Evolutionary conservation across 2,113 vertebrate species (phyloP), one percentile per base, ranked within the genome.

Genomic region (Notothenia rossii): DNA sequence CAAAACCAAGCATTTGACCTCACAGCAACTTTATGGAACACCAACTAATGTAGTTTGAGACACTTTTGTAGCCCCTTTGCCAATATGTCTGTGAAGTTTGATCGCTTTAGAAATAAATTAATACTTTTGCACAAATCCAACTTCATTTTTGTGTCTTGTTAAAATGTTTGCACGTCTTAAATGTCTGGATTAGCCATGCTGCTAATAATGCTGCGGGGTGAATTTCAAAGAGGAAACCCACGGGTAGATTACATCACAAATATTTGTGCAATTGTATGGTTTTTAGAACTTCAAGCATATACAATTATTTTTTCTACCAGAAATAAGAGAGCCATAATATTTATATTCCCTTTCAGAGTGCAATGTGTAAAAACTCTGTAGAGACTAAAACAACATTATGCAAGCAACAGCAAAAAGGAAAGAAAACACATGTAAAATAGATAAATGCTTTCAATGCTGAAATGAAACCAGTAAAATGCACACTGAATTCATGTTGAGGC

Each of bases 1-100:
- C 33, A 79, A 75, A 84, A 61, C 46, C 46, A 51, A 82, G 49
- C 64, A 51, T 51, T 25, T 61, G 56, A 82, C 61, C 68, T 67
- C 54, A 72, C 67, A 50, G 59, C 49, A 79, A 54, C 75, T 77
- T 68, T 65, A 71, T 7, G 73, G 22, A 72, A 12, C 40, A 29
- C 25, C 53, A 63, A 65, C 60, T 61, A 81, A 75, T 61, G 20
- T 40, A 43, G 20, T 74, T 4, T 14, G 60, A 46, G 54, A 18
- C 18, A 65, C 29, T n/a, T 79, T 43, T 77, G 25, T 5, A 60
- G 60, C 11, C 45, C 46, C 36, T 53, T 62, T 83, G 25, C 20
- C 61, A 75, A 55, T 73, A 56, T 3, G 25, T 13, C 36, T 71
- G 9, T 45, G 22, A 53, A 48, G 33, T 80, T 49, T 74, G 12